Evolutionary conservation across 2,797 vertebrate species (phyloP).

Genomic region (Brachyrhaphis roseni): DNA sequence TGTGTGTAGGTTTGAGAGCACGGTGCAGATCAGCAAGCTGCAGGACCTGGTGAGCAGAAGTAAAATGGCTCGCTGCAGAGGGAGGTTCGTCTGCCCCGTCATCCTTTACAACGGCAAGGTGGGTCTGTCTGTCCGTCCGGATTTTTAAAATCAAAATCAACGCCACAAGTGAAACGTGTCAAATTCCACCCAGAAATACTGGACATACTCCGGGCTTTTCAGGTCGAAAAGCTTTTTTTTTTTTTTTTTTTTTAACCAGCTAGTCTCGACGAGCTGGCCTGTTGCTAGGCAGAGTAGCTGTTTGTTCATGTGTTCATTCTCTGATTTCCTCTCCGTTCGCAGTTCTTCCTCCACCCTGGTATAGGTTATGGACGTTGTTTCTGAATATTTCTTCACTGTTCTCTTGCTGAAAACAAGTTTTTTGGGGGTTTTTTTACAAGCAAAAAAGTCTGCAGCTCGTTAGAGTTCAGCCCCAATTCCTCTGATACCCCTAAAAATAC

Average conservation of each 20-base stretch:
- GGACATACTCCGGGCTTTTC: background rate
- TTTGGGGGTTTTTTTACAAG: background rate
- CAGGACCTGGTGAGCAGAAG: slow-evolving; percentile 95
- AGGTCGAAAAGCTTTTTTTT: background rate
- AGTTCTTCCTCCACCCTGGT: background rate
- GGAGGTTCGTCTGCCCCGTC: slow-evolving; percentile 95
- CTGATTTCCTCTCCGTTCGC: background rate
- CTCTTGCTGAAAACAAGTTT: background rate
- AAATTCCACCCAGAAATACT: background rate
- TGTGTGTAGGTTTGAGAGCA: slow-evolving; percentile 88
- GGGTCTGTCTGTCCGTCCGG: background rate
- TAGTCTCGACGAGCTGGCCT: background rate
- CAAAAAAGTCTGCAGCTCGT: background rate
- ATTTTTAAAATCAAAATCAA: too few relatives aligned
- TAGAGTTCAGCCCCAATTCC: background rate
- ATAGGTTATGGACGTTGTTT: background rate
- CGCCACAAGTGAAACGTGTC: background rate
- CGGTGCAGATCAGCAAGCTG: slow-evolving; percentile 89
- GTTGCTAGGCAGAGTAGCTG: too few relatives aligned
- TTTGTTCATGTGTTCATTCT: background rate
- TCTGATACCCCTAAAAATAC: background rate
- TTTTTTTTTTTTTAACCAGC: background rate
- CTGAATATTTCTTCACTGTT: background rate
- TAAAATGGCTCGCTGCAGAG: slow-evolving; percentile 94
- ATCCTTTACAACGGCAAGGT: slow-evolving; percentile 99